Evolutionary conservation across 2,797 vertebrate genomes (phyloP).

Genomic region (Sebastiscus tertius): DNA sequence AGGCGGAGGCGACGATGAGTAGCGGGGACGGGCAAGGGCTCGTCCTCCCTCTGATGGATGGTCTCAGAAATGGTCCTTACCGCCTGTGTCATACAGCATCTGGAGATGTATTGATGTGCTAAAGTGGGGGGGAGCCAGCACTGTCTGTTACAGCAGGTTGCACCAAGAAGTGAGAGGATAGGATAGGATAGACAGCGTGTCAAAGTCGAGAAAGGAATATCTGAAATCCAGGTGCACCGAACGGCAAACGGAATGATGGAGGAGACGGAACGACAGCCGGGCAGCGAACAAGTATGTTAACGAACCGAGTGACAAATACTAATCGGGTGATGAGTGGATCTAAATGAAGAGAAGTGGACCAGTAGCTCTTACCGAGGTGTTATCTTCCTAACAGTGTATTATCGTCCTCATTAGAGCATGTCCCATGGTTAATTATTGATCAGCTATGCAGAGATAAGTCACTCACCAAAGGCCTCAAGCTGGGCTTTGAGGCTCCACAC

Average conservation of each 20-base stretch:
- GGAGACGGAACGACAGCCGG: slow-evolving; percentile 8
- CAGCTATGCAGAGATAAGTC: slow-evolving; percentile 77
- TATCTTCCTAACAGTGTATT: slow-evolving; percentile 75
- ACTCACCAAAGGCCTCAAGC: slow-evolving; percentile 62
- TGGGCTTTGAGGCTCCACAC: slow-evolving; percentile 52
- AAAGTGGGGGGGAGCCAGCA: background rate
- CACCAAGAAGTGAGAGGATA: slow-evolving; percentile 19
- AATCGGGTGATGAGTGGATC: slow-evolving; percentile 61
- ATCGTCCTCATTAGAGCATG: slow-evolving; percentile 79
- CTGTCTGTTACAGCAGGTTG: slow-evolving; percentile 36
- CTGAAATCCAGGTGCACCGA: background rate
- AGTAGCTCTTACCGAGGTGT: slow-evolving; percentile 50
- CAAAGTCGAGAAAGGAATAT: background rate
- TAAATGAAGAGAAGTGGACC: slow-evolving; percentile 66
- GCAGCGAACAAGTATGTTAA: slow-evolving; percentile 40
- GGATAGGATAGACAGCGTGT: background rate
- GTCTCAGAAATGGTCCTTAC: slow-evolving; percentile 76
- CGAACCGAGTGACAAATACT: slow-evolving; percentile 52
- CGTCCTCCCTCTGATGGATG: slow-evolving; percentile 75
- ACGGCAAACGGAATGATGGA: background rate
- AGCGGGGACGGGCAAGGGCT: slow-evolving; percentile 48
- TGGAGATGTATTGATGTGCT: slow-evolving; percentile 69
- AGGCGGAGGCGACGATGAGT: slow-evolving; percentile 43
- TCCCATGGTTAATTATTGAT: slow-evolving; percentile 83
- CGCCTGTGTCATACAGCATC: slow-evolving; percentile 73